Percentiles rank a stretch among this genome's conserved stretches.
Evolutionary conservation across 2,797 vertebrate genomes (phyloP).

Genomic region (Perodicticus potto): DNA sequence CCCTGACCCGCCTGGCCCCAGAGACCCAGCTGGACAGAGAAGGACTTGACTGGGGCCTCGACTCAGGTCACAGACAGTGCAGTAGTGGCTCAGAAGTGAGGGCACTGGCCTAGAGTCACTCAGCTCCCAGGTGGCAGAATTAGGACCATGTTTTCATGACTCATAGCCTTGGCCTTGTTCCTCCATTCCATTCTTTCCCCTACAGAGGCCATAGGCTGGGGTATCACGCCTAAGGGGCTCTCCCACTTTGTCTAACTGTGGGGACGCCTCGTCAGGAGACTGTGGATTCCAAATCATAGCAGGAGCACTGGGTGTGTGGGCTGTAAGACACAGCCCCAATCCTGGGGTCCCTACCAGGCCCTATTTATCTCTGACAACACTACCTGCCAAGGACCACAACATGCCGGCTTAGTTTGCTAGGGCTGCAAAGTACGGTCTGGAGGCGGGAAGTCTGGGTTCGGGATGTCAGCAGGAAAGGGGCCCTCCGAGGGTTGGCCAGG

Average conservation of each 20-base stretch:
- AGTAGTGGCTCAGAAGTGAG: background rate
- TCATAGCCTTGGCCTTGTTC: too few species aligned
- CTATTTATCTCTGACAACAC: background rate
- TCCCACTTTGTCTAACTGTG: background rate
- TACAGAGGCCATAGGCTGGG: too few species aligned
- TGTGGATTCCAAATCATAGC: background rate
- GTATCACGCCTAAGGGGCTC: too few species aligned
- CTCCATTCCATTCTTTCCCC: too few species aligned
- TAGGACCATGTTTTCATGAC: too few species aligned
- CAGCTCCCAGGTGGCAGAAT: too few species aligned
- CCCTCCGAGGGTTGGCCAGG: background rate
- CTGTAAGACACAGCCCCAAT: background rate
- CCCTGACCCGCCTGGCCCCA: fast-evolving
- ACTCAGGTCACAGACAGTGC: background rate
- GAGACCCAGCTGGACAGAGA: background rate
- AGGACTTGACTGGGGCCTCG: background rate
- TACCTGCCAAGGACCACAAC: background rate
- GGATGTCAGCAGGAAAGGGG: background rate
- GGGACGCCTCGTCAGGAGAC: background rate
- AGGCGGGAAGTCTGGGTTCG: background rate
- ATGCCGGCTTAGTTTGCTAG: background rate
- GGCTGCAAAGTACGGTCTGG: background rate
- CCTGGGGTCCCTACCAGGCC: background rate
- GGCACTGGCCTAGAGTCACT: background rate
- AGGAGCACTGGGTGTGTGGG: background rate